Percentiles rank a stretch among this genome's conserved stretches.
Conservation (phyloP, 2,888 invertebrate species). For the Trachelus stipa region DNA sequence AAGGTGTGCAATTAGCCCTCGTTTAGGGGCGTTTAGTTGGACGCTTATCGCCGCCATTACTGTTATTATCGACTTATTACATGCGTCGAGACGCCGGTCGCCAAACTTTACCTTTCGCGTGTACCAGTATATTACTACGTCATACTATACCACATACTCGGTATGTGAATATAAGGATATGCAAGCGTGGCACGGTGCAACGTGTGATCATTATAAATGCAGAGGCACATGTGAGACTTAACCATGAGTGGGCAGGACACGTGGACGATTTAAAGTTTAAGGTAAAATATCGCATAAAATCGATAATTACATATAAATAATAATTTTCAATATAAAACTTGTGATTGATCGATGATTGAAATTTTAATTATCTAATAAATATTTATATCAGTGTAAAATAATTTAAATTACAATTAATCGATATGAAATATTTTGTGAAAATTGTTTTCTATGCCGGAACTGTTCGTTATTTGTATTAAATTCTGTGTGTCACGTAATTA, state of each 20-base stretch:
- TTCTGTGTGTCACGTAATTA: background rate
- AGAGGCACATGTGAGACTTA: background rate
- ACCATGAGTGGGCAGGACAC: background rate
- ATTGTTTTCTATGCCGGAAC: background rate
- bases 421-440: background rate
- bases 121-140: background rate
- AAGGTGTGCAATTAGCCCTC: slow-evolving; percentile 60
- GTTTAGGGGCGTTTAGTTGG: slow-evolving; percentile 63
- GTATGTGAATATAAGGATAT: background rate
- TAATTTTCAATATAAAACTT: background rate
- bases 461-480: background rate
- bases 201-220: slow-evolving; percentile 8
- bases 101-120: slow-evolving; percentile 32
- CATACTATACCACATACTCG: background rate
- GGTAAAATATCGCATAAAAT: background rate
- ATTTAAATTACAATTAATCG: background rate
- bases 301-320: background rate
- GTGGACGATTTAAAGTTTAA: background rate
- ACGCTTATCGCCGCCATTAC: slow-evolving; percentile 62
- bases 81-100: slow-evolving; percentile 38
- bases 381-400: background rate
- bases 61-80: slow-evolving; percentile 66
- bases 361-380: background rate
- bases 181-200: slow-evolving; percentile 9
- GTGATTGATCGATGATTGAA: background rate